These are phyloP conservation scores for Heliconius sara DNA, from an alignment of 2,888 invertebrate species.

Conservation along the genomic window DNA sequence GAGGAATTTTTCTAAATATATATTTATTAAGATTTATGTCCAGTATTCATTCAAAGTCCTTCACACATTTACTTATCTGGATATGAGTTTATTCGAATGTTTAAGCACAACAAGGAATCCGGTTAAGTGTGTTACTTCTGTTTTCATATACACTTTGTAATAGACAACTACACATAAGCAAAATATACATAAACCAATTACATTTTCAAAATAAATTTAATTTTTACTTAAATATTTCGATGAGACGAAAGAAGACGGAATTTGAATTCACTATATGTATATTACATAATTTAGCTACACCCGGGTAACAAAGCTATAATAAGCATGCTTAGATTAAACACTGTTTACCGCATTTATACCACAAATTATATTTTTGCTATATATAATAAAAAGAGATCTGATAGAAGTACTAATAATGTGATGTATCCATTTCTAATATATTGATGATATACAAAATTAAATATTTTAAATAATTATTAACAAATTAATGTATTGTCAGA, in stretches of 20 bases:
- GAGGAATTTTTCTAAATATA: not conserved
- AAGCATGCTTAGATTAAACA: conserved; percentile 43
- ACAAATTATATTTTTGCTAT: conserved; percentile 25
- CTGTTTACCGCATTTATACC: conserved; percentile 42
- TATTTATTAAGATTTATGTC: not conserved
- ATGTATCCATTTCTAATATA: not conserved
- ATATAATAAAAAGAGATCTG: conserved; percentile 18
- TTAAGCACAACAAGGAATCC: not conserved
- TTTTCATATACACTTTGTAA: not conserved
- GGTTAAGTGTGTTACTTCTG: not conserved
- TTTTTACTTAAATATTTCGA: conserved; percentile 6
- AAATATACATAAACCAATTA: not conserved
- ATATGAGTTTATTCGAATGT: not conserved
- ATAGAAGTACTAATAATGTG: not conserved
- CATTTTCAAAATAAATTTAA: not conserved
- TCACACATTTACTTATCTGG: not conserved
- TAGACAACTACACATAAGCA: not conserved
- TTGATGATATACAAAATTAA: not conserved
- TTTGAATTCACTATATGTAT: conserved; percentile 4
- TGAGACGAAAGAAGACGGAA: conserved; percentile 14
- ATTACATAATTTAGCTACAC: conserved; percentile 17
- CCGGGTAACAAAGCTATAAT: conserved; percentile 35
- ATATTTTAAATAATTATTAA: not conserved
- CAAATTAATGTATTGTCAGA: conserved; percentile 5
- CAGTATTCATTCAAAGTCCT: not conserved